A percentile compares a stretch with the other conserved stretches of the same genome.
Conservation (phyloP, 1,140 invertebrate species). For the Watersipora subatra region DNA sequence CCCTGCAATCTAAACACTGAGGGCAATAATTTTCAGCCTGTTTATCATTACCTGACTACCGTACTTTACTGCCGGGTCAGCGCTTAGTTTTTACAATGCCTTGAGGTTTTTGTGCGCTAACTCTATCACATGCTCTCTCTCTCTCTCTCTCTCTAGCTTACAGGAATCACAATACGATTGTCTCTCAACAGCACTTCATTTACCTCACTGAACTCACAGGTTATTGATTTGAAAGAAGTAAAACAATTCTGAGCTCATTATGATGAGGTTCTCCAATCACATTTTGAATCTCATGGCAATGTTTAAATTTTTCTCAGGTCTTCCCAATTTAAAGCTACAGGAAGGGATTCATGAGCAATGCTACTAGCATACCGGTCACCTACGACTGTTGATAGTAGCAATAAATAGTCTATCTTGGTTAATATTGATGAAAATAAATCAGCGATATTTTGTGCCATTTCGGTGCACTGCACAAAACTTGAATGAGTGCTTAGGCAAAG, state of each 20-base stretch:
- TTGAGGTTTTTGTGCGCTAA: slow-evolving; percentile 10
- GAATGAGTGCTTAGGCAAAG: neutral
- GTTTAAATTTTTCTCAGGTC: neutral
- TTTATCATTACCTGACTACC: slow-evolving; percentile 29
- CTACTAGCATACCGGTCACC: neutral
- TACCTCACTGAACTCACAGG: neutral
- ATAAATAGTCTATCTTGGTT: neutral
- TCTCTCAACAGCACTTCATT: neutral
- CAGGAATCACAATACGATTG: neutral
- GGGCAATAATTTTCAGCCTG: slow-evolving; percentile 19
- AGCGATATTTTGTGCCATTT: neutral
- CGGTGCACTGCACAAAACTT: neutral
- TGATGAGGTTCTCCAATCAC: too few species aligned
- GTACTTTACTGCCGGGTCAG: slow-evolving; percentile 25
- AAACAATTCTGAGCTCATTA: neutral
- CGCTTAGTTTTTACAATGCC: slow-evolving; percentile 20
- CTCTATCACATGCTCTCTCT: neutral
- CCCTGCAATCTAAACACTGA: slow-evolving; percentile 11
- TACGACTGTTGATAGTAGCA: neutral
- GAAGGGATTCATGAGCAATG: neutral
- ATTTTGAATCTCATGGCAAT: too few species aligned
- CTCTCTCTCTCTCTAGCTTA: too few species aligned
- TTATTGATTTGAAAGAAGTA: neutral
- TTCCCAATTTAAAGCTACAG: neutral
- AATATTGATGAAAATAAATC: neutral